phyloP scores from a whole-genome alignment of 2,797 vertebrate species.

The Moxostoma hubbsi region DNA sequence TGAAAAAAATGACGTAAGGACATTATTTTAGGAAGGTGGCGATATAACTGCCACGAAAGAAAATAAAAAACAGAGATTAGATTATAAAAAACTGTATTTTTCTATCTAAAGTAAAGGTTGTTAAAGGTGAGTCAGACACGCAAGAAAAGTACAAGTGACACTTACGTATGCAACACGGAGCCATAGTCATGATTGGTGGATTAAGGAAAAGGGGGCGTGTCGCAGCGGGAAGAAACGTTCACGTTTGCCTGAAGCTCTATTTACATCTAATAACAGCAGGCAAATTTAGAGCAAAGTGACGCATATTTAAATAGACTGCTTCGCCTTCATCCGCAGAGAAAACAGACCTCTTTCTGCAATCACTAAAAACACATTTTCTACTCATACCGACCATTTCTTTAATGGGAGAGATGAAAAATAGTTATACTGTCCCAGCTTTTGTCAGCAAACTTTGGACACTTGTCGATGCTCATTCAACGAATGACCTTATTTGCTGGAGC shows the following conservation, averaged over 20 bases:
- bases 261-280: conserved; percentile 12
- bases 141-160: neutral
- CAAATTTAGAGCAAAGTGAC: neutral
- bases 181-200: neutral
- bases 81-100: no score
- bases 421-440: conserved; percentile 50
- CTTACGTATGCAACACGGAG: neutral
- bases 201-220: neutral
- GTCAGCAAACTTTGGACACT: conserved; percentile 62
- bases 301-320: neutral
- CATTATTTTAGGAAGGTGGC: no score
- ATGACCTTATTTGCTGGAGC: conserved; percentile 55
- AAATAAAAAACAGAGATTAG: no score
- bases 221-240: neutral
- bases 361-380: neutral
- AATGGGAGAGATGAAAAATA: conserved; percentile 56
- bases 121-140: neutral
- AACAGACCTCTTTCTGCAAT: neutral
- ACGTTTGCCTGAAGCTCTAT: neutral
- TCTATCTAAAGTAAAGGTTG: no score
- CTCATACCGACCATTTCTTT: neutral
- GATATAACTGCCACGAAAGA: no score
- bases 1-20: no score
- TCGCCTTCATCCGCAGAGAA: neutral
- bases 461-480: conserved; percentile 52